Evolutionary conservation across 2,113 vertebrate species (phyloP), one percentile per base, ranked within the genome.

Genomic region (Pyxicephalus adspersus): DNA sequence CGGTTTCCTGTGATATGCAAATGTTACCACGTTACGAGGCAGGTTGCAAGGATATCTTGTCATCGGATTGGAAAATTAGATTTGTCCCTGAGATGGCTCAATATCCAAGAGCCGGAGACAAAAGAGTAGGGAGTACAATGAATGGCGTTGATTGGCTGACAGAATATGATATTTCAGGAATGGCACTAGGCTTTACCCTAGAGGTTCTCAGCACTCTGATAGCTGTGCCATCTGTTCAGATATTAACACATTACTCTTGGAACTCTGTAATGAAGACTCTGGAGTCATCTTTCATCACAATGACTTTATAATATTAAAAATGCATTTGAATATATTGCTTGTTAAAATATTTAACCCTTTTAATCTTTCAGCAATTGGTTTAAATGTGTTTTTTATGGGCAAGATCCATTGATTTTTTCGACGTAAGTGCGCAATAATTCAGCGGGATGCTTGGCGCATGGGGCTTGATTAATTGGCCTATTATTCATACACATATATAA

Each of bases 341-440:
- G 88, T 91, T 94, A 91, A 92, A 93, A 92, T 92, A 92, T 93
- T 94, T 94, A 93, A 93, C 91, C 90, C 90, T 92, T 91, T 90
- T 92, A 88, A 71, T 87, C 89, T 91, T 88, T 87, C 88, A 90
- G 84, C 90, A 87, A 92, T 91, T 92, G 90, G 92, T 92, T 92
- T 86, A 66, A 85, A 91, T 85, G 84, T 61, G 15, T n/a, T 54
- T 91, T 92, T 89, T 91, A 90, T 83, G 88, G 84, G 86, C 85
- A 85, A 84, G 88, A 90, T 90, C 89, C 86, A 90, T 90, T 88
- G 90, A 91, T 92, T 92, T 92, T 91, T 87, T 89, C 89, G 22
- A 90, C 81, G 83, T 85, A 89, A 84, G 81, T 52, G 83, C 89
- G 84, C 83, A 87, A 91, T 90, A 91, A 90, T 92, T 89, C 83